Evolutionary conservation across 2,888 invertebrate genomes (phyloP).

Genomic region (Endomychus coccineus): DNA sequence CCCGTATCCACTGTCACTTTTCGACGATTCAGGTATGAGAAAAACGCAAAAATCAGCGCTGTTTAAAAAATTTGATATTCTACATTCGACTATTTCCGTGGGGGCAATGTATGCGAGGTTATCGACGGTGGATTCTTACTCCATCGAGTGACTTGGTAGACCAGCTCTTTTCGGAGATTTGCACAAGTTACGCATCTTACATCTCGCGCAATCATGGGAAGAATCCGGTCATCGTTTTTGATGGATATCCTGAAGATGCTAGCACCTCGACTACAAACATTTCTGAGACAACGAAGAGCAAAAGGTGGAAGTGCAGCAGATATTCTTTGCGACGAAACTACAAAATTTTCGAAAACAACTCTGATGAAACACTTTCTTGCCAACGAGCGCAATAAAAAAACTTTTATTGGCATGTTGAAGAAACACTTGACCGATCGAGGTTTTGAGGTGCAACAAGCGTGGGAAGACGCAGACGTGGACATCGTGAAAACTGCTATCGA

Average conservation of each 20-base stretch:
- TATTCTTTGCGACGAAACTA: neutral
- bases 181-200: conserved; percentile 23
- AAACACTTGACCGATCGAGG: conserved; percentile 2
- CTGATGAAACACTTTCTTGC: neutral
- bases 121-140: conserved; percentile 28
- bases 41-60: conserved; percentile 5
- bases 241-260: conserved; percentile 25
- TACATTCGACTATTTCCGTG: neutral
- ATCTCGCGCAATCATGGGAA: conserved; percentile 21
- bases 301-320: conserved; percentile 1
- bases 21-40: conserved; percentile 5
- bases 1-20: conserved; percentile 4
- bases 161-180: conserved; percentile 23
- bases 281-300: no score
- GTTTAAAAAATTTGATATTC: neutral
- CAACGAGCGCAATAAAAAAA: conserved; percentile 2
- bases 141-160: conserved; percentile 25
- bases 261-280: conserved; percentile 26
- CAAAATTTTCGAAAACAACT: neutral
- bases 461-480: conserved; percentile 8
- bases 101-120: conserved; percentile 13
- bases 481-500: conserved; percentile 14
- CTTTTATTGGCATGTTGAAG: no score
- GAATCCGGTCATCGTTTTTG: conserved; percentile 21
- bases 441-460: conserved; percentile 6